Evolutionary conservation across 2,888 invertebrate genomes (phyloP), one percentile per base, ranked within the genome.

Genomic region (Callimorpha dominula): DNA sequence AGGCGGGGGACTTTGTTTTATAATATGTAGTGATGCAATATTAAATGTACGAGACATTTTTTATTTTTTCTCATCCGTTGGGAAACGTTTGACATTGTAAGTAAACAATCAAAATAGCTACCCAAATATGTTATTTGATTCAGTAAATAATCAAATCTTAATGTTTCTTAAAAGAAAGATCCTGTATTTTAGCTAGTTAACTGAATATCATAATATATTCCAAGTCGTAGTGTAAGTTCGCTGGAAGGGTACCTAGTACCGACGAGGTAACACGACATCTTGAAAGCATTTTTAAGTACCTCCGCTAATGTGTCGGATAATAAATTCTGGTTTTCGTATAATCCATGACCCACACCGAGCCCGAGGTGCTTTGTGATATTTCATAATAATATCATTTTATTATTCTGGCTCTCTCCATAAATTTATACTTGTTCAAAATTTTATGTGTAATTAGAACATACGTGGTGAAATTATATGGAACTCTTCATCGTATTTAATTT

Each of bases 281-380:
- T 85, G 85, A 85, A 84, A 86, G 83, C 86, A 84, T 84, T 84
- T 85, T 84, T 84, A 85, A 85, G 86, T 83, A 86, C 76, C 67
- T 68, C 66, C 66, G 78, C 77, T 85, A 84, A 85, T 82, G 82
- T 80, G 80, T 65, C n/a, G 73, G 68, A 76, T 83, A 79, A 81
- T 81, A 85, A 82, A 82, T 85, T 77, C 77, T 78, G 75, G 71
- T 84, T 71, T 77, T 73, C 79, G 77, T 71, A 81, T 84, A 80
- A 82, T 79, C 82, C 78, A 68, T 66, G 71, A 63, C 76, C 65
- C 71, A 64, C 71, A 68, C 52, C 60, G 69, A 64, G 74, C 54
- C 17, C 54, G 60, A 66, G 66, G 66, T 67, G 65, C 70, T 70
- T 67, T 75, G 72, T 72, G 70, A 72, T 72, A 68, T 68, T 71